phyloP scores from a whole-genome alignment of 2,113 vertebrate genomes.

The Anseranas semipalmata region DNA sequence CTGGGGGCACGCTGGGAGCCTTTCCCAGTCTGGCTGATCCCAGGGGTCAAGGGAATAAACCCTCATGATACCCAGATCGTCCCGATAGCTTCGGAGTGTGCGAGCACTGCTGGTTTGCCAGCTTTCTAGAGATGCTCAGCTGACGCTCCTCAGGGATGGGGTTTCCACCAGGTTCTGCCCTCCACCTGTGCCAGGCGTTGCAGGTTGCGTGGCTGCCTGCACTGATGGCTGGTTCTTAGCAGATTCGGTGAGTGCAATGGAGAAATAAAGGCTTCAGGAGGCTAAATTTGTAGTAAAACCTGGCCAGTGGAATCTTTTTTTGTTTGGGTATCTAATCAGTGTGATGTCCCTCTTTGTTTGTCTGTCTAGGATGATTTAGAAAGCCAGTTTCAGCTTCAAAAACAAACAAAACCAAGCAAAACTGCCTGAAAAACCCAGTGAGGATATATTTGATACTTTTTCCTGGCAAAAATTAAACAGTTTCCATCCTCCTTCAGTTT shows the following conservation, averaged over 20 bases:
- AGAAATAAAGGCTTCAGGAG: background rate
- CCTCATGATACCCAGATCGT: background rate
- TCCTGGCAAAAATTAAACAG: slow-evolving; percentile 48
- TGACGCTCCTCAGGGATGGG: background rate
- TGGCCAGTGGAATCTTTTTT: background rate
- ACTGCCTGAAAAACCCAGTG: slow-evolving; percentile 18
- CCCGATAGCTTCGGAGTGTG: background rate
- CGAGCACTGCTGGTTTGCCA: background rate
- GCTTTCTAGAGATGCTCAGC: background rate
- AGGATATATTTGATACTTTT: slow-evolving; percentile 61
- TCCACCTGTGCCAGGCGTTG: background rate
- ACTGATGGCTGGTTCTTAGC: accelerated
- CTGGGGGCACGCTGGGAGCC: background rate
- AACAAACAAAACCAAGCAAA: slow-evolving; percentile 3
- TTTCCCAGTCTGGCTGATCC: background rate
- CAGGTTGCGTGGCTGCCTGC: background rate
- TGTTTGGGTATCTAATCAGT: background rate
- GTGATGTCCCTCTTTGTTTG: background rate
- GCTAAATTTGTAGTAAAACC: background rate
- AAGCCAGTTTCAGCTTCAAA: background rate
- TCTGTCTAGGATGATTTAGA: slow-evolving; percentile 12
- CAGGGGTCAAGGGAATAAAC: background rate
- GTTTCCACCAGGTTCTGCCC: background rate
- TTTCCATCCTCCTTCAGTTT: slow-evolving; percentile 65
- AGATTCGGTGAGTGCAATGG: accelerated